phyloP scores from a whole-genome alignment of 2,888 invertebrate genomes.

The Plagiodera versicolora region DNA sequence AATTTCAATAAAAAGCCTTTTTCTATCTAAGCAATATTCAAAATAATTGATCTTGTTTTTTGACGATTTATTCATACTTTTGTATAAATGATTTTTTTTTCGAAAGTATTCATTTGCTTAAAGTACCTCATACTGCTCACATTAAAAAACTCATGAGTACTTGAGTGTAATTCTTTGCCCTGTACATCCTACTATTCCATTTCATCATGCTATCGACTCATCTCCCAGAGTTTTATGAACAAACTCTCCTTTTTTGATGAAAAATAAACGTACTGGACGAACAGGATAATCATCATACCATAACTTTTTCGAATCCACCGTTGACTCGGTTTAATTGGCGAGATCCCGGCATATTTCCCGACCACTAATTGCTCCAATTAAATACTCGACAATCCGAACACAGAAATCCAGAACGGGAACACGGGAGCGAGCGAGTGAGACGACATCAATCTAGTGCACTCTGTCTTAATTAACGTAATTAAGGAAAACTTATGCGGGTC shows the following conservation, averaged over 20 bases:
- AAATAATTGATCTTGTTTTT: too few species aligned
- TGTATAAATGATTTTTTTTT: too few species aligned
- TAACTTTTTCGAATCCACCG: conserved; percentile 17
- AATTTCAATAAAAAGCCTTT: too few species aligned
- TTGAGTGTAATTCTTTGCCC: too few species aligned
- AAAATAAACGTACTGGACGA: not conserved
- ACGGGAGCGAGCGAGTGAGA: not conserved
- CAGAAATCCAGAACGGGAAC: conserved; percentile 18
- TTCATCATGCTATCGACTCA: too few species aligned
- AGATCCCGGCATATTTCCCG: conserved; percentile 25
- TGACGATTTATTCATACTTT: too few species aligned
- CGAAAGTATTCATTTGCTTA: too few species aligned
- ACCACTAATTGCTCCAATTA: conserved; percentile 29
- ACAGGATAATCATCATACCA: not conserved
- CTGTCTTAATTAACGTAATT: not conserved
- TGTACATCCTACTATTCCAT: too few species aligned
- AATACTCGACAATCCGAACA: conserved; percentile 26
- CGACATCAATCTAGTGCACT: not conserved
- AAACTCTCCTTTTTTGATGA: not conserved
- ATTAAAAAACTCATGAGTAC: too few species aligned
- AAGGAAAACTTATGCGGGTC: not conserved
- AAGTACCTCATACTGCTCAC: too few species aligned
- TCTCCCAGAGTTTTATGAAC: too few species aligned
- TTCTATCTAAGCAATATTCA: too few species aligned
- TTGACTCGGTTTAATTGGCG: conserved; percentile 27